Evolutionary conservation across 2,888 invertebrate species (phyloP).

Genomic region (Tineola bisselliella): DNA sequence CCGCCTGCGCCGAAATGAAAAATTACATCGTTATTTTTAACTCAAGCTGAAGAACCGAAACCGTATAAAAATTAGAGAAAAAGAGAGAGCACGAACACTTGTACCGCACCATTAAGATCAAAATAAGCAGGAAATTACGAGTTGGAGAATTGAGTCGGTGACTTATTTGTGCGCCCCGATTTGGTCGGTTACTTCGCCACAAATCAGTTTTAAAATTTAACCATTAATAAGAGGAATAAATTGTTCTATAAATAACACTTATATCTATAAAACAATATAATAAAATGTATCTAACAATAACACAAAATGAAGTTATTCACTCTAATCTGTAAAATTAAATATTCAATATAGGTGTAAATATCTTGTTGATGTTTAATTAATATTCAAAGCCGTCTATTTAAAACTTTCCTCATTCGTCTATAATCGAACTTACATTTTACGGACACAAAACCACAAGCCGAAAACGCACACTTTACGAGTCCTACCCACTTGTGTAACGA

Average conservation of each 20-base stretch:
- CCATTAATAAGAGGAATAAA: too few species aligned
- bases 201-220: conserved; percentile 1
- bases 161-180: conserved; percentile 61
- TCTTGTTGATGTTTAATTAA: conserved; percentile 1
- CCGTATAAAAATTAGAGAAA: conserved; percentile 67
- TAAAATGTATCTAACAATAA: too few species aligned
- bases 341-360: too few species aligned
- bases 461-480: conserved; percentile 15
- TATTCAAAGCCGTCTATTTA: conserved; percentile 12
- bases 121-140: conserved; percentile 65
- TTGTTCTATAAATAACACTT: too few species aligned
- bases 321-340: too few species aligned
- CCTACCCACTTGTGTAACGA: conserved; percentile 35
- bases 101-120: conserved; percentile 66
- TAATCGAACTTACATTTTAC: conserved; percentile 14
- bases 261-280: too few species aligned
- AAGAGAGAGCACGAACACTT: conserved; percentile 58
- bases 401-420: conserved; percentile 12
- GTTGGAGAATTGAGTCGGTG: conserved; percentile 37
- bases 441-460: conserved; percentile 14
- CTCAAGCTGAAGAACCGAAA: conserved; percentile 57
- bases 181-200: conserved; percentile 47
- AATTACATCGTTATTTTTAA: conserved; percentile 66
- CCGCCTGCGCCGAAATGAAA: conserved; percentile 64
- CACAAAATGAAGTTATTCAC: too few species aligned